phyloP scores from a whole-genome alignment of 2,113 vertebrate genomes.

The Tiliqua scincoides region DNA sequence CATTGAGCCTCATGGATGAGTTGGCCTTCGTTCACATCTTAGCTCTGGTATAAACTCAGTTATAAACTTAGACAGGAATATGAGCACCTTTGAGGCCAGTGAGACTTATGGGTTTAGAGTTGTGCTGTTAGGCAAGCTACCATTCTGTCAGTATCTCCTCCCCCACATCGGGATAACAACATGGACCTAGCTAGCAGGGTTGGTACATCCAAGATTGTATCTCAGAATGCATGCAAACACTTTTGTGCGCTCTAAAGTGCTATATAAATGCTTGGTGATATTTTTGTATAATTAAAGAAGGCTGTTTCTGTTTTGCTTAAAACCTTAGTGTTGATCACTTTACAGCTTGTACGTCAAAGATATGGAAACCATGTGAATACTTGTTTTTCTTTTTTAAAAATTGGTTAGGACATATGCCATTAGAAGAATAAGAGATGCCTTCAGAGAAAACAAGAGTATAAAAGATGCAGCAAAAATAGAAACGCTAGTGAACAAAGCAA shows the following conservation, averaged over 20 bases:
- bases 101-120: no score
- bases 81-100: not conserved
- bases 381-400: conserved; percentile 25
- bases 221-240: no score
- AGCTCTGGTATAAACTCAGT: not conserved
- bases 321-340: not conserved
- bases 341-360: not conserved
- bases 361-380: not conserved
- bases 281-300: not conserved
- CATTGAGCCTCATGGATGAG: no score
- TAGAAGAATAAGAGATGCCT: conserved; percentile 90
- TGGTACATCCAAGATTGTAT: not conserved
- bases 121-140: not conserved
- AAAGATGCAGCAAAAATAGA: conserved; percentile 82
- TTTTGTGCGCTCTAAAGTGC: not conserved
- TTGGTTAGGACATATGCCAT: conserved; percentile 87
- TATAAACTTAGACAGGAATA: no score
- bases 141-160: not conserved
- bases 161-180: not conserved
- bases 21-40: not conserved
- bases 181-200: not conserved
- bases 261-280: not conserved
- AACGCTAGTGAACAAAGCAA: conserved; percentile 83
- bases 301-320: not conserved
- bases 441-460: conserved; percentile 87